Evolutionary conservation across 2,888 invertebrate species (phyloP).

Genomic region (Syritta pipiens): DNA sequence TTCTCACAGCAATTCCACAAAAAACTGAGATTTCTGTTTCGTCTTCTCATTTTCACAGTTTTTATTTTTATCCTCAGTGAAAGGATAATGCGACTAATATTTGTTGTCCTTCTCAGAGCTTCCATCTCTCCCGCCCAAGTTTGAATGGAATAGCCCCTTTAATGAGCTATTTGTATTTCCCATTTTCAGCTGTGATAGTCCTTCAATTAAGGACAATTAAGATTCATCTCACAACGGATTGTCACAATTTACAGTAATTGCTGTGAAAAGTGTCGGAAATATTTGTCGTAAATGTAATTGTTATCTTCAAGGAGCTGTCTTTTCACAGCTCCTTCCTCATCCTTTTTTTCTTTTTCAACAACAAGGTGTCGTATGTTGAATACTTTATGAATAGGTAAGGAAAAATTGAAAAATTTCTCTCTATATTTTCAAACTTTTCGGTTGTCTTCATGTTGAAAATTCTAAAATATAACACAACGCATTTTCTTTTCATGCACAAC

Average conservation of each 20-base stretch:
- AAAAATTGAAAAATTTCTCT: neutral
- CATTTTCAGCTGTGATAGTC: constrained; percentile 53
- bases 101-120: constrained; percentile 35
- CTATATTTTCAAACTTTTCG: neutral
- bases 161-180: constrained; percentile 60
- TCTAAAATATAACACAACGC: neutral
- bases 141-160: constrained; percentile 8
- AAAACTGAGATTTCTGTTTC: constrained; percentile 34
- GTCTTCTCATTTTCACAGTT: neutral
- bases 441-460: neutral
- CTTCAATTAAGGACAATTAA: constrained; percentile 58
- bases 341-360: neutral
- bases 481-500: neutral
- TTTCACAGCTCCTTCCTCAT: neutral
- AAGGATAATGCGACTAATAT: constrained; percentile 46
- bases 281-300: constrained; percentile 37
- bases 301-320: constrained; percentile 1
- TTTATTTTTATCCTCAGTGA: constrained; percentile 4
- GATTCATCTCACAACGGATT: constrained; percentile 49
- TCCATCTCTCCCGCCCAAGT: neutral
- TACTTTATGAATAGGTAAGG: constrained; percentile 19
- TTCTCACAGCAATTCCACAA: constrained; percentile 52
- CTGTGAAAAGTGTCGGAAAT: constrained; percentile 49
- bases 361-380: constrained; percentile 14
- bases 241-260: constrained; percentile 51